Percentiles rank a stretch among this genome's conserved stretches.
Evolutionary conservation across 2,888 invertebrate genomes (phyloP).

Genomic region (Apomyelois bistriatella): DNA sequence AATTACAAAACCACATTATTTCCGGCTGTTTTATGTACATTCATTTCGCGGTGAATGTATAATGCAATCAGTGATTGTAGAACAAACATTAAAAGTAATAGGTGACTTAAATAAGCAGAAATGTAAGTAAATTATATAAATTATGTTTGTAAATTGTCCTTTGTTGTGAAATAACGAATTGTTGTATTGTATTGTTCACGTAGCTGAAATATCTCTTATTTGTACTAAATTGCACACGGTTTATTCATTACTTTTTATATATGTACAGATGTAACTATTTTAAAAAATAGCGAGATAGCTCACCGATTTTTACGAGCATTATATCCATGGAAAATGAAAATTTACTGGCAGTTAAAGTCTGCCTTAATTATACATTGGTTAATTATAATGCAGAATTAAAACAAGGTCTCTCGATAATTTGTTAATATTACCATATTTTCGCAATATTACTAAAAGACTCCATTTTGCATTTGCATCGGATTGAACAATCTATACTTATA

Average conservation of each 20-base stretch:
- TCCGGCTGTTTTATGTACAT: slow-evolving; percentile 55
- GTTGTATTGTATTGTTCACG: too few relatives aligned
- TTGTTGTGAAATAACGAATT: too few relatives aligned
- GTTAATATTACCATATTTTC: slow-evolving; percentile 16
- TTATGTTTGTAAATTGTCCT: too few relatives aligned
- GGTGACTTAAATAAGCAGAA: slow-evolving; percentile 13
- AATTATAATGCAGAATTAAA: slow-evolving; percentile 14
- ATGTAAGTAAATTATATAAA: neutral
- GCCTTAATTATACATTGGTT: slow-evolving; percentile 30
- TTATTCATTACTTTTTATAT: too few relatives aligned
- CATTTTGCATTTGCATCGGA: neutral
- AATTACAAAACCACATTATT: slow-evolving; percentile 44
- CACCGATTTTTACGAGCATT: slow-evolving; percentile 4
- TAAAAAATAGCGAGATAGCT: neutral
- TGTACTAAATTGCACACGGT: too few relatives aligned
- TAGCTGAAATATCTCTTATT: too few relatives aligned
- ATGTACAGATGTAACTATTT: neutral
- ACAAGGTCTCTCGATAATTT: slow-evolving; percentile 1
- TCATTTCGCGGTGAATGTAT: slow-evolving; percentile 66
- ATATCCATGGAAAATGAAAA: slow-evolving; percentile 33
- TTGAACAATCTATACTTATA: too few relatives aligned
- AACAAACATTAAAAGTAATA: slow-evolving; percentile 1
- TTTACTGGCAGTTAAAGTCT: slow-evolving; percentile 36
- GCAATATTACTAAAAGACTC: neutral
- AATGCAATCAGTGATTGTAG: slow-evolving; percentile 59